Conservation (phyloP, 2,113 vertebrate species). For the Sula dactylatra region DNA sequence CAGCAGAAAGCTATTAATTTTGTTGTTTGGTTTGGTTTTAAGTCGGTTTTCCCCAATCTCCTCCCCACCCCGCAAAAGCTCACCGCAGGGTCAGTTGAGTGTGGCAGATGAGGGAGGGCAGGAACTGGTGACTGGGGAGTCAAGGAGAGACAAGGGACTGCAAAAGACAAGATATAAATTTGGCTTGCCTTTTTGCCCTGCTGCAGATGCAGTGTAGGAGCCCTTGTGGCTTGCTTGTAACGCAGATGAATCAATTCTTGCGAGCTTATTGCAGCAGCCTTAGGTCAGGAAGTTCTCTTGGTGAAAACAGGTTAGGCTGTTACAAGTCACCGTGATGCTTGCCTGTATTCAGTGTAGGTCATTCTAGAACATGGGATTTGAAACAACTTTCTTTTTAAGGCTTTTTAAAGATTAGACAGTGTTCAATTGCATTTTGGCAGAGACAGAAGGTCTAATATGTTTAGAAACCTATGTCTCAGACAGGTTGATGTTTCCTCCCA, state of each 20-base stretch:
- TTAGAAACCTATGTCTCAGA: background rate
- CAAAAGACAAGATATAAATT: background rate
- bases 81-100: rapidly evolving
- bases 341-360: background rate
- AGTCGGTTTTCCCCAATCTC: background rate
- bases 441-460: background rate
- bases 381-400: background rate
- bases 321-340: background rate
- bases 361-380: background rate
- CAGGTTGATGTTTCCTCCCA: background rate
- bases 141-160: background rate
- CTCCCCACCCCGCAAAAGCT: background rate
- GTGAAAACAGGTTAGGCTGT: background rate
- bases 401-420: background rate
- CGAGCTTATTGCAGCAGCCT: background rate
- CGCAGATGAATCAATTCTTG: background rate
- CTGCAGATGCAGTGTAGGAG: background rate
- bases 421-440: slow-evolving; percentile 1
- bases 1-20: background rate
- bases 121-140: background rate
- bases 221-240: background rate
- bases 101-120: background rate
- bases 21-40: background rate
- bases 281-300: background rate
- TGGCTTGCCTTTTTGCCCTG: background rate